phyloP scores from a whole-genome alignment of 2,797 vertebrate genomes.

The Miichthys miiuy region DNA sequence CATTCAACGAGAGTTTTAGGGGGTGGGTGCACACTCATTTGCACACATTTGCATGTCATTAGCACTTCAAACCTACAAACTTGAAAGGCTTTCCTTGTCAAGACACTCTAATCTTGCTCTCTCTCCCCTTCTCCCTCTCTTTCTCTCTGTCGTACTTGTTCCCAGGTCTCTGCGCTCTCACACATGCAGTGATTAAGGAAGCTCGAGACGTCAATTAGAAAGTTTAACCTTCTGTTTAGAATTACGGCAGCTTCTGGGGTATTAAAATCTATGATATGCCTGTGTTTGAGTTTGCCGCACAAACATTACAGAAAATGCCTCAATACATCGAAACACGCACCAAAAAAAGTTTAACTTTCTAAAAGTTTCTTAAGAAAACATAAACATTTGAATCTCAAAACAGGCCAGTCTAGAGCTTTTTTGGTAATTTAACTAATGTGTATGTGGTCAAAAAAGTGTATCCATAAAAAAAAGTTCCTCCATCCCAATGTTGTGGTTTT shows the following conservation, averaged over 20 bases:
- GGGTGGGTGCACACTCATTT: conserved; percentile 82
- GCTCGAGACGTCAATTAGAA: conserved; percentile 81
- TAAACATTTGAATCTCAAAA: background rate
- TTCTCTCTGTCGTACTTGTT: conserved; percentile 45
- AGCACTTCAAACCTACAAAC: conserved; percentile 89
- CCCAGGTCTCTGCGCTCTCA: conserved; percentile 63
- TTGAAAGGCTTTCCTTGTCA: conserved; percentile 88
- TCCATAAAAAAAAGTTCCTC: background rate
- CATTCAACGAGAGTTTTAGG: conserved; percentile 74
- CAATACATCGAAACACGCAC: background rate
- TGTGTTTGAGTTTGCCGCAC: conserved; percentile 15
- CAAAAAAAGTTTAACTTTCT: background rate
- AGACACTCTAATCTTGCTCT: conserved; percentile 79
- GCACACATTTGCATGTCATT: conserved; percentile 88
- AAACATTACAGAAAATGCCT: background rate
- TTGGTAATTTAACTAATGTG: conserved; percentile 1
- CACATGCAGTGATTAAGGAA: conserved; percentile 70
- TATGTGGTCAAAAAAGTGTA: background rate
- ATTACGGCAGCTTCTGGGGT: conserved; percentile 52
- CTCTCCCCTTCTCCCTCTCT: conserved; percentile 48
- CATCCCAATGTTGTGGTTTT: background rate
- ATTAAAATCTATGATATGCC: conserved; percentile 20
- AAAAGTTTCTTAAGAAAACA: background rate
- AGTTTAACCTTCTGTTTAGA: conserved; percentile 74
- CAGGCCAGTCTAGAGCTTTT: background rate